Conservation (phyloP, 2,113 vertebrate genomes). For the Ciconia stormi region DNA sequence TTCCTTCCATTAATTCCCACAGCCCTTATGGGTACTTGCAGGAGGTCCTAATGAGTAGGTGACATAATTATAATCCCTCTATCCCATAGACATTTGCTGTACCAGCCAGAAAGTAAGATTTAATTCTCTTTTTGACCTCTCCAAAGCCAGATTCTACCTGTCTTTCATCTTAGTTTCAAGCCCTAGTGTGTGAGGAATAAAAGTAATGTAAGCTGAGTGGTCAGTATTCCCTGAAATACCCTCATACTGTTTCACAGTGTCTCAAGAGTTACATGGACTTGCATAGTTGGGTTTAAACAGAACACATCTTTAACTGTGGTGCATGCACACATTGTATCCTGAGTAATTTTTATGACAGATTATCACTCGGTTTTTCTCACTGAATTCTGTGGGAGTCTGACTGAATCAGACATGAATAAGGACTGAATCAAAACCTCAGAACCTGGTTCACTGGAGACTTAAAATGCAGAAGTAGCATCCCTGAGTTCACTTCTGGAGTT, state of each 20-base stretch:
- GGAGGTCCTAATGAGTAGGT: not conserved
- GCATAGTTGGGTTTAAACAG: not conserved
- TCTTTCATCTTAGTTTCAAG: not conserved
- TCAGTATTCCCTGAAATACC: not conserved
- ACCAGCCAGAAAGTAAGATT: not conserved
- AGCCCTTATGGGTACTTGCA: not conserved
- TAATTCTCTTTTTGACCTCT: not conserved
- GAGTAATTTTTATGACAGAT: not conserved
- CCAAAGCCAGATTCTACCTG: not conserved
- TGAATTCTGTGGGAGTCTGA: not conserved
- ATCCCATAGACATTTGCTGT: not conserved
- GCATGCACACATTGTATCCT: not conserved
- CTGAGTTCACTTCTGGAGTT: not conserved
- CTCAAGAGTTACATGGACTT: not conserved
- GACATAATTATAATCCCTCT: not conserved
- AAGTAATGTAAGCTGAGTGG: not conserved
- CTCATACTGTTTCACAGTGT: not conserved
- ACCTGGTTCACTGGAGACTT: not conserved
- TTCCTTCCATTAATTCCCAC: not conserved
- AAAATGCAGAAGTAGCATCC: not conserved
- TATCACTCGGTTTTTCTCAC: not conserved
- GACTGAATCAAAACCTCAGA: constrained; percentile 8
- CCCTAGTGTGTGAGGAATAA: not conserved
- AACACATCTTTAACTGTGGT: not conserved
- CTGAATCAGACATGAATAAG: not conserved